A percentile compares a stretch with the other conserved stretches of the same genome.
These are phyloP conservation scores for Solenopsis fugax DNA, from an alignment of 1,140 invertebrate genomes.

Conservation along the genomic window DNA sequence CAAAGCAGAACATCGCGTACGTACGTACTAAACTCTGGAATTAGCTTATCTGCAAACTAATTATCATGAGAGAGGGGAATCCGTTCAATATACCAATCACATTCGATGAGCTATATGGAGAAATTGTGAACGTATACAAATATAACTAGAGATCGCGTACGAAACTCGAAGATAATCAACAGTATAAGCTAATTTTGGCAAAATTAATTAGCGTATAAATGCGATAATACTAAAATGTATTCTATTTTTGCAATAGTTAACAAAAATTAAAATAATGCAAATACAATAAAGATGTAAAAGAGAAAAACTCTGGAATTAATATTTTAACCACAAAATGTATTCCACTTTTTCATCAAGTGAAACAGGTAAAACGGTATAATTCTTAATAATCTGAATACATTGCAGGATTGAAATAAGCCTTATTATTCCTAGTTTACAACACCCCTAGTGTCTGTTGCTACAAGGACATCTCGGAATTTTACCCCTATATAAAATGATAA, in stretches of 20 bases:
- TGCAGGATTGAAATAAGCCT: not conserved
- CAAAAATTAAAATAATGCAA: conserved; percentile 6
- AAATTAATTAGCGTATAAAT: not conserved
- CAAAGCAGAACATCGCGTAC: not conserved
- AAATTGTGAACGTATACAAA: not conserved
- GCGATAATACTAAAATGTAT: not conserved
- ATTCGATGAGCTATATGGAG: not conserved
- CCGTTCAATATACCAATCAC: conserved; percentile 27
- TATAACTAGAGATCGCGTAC: not conserved
- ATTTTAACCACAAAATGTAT: not conserved
- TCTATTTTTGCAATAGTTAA: not conserved
- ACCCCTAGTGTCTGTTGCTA: not conserved
- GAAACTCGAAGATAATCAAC: not conserved
- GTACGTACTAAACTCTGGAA: conserved; percentile 4
- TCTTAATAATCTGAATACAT: not conserved
- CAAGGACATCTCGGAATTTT: not conserved
- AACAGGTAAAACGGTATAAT: not conserved
- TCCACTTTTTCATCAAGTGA: not conserved
- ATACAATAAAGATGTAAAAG: not conserved
- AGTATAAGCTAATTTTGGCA: not conserved
- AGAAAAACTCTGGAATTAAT: not conserved
- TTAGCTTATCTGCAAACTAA: conserved; percentile 34
- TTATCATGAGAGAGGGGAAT: conserved; percentile 30
- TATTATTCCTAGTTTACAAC: not conserved
- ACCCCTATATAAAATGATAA: conserved; percentile 34